Conservation (phyloP, 2,888 invertebrate genomes). For the Lottia gigantea region DNA sequence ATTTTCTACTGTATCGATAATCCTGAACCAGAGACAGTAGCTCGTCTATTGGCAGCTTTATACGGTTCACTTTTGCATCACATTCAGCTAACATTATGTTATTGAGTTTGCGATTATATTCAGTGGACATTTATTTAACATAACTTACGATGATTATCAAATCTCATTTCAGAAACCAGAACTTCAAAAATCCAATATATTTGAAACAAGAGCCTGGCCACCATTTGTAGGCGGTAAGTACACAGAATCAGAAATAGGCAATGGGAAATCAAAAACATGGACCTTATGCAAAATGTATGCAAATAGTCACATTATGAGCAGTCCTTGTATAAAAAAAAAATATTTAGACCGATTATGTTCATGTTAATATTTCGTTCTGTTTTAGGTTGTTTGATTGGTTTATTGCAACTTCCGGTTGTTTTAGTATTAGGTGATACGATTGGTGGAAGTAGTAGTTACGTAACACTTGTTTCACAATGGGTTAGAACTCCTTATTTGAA, state of each 20-base stretch:
- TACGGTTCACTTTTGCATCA: too few relatives aligned
- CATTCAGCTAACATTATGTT: too few relatives aligned
- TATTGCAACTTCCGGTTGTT: conserved; percentile 53
- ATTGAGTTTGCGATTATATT: too few relatives aligned
- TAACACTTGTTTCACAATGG: conserved; percentile 58
- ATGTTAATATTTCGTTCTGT: conserved; percentile 11
- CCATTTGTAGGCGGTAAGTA: conserved; percentile 26
- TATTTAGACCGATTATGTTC: too few relatives aligned
- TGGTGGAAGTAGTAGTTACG: conserved; percentile 57
- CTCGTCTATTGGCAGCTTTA: too few relatives aligned
- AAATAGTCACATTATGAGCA: too few relatives aligned
- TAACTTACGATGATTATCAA: not conserved
- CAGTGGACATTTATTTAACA: too few relatives aligned
- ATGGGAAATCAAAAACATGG: not conserved
- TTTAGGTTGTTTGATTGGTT: conserved; percentile 52
- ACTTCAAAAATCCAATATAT: conserved; percentile 15
- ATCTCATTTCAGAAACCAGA: conserved; percentile 15
- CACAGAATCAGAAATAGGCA: not conserved
- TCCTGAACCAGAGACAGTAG: too few relatives aligned
- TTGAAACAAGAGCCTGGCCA: conserved; percentile 24
- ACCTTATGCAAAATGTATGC: too few relatives aligned
- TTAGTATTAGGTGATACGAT: conserved; percentile 53
- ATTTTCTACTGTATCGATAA: too few relatives aligned
- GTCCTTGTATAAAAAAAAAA: too few relatives aligned
- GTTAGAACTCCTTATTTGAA: conserved; percentile 47